Evolutionary conservation across 1,140 invertebrate genomes (phyloP), one percentile per base, ranked within the genome.

Genomic region (Eueides isabella): DNA sequence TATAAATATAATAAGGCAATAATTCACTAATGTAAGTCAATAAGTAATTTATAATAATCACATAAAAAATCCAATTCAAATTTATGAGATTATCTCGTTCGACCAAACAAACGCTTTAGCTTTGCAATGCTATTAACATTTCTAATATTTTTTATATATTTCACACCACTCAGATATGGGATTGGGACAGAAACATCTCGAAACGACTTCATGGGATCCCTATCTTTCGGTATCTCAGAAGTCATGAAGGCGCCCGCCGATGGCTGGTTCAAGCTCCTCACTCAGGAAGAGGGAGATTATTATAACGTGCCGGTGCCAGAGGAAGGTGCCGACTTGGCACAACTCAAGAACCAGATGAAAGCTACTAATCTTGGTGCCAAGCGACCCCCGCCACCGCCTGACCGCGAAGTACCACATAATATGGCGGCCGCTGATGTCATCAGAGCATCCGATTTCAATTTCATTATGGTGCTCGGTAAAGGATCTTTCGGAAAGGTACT

Each of bases 161-260:
- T 5, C 23, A 38, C 19, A 19, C 19, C 11, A 30, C 48, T 44
- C 76, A 93, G 91, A 95, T 99, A 0, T 99, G 99, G 99, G 99
- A 99, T 93, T 99, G 99, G 99, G 99, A 99, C 94, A 94, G 99
- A 62, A n/a, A 99, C 99, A 29, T 99, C 98, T 11, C 95, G 99
- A 9, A 99, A 99, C 92, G 99, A 99, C 92, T 99, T 99, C 86
- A 99, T 99, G 99, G 99, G 99, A 4, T 99, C 99, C 0, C 91
- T 99, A 6, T 99, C 98, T 0, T 99, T 99, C 91, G 99, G 99
- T 0, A 98, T 99, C 35, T 99, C 98, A 2, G 99, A 99, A 94
- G 95, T 99, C 41, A 96, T 99, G 86, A 99, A 99, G 88, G 96
- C 97, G 2, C 96, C 98, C 0, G 97, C 97, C 3, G 97, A 97